Evolutionary conservation across 2,888 invertebrate species (phyloP).

Genomic region (Spodoptera picta): DNA sequence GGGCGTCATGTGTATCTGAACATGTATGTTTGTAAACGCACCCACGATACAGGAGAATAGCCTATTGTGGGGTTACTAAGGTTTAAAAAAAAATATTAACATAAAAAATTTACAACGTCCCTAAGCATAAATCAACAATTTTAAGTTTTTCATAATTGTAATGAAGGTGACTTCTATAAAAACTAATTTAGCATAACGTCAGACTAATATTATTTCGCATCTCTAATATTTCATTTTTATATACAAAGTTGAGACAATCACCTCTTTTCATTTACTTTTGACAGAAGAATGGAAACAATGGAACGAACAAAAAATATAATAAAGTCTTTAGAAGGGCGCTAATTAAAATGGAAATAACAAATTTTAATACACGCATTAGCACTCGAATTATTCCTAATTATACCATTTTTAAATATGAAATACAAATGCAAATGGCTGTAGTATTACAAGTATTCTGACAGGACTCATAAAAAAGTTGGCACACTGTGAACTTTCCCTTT

Average conservation of each 20-base stretch:
- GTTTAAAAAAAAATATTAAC: no score
- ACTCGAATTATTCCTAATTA: constrained; percentile 50
- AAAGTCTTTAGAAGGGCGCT: constrained; percentile 29
- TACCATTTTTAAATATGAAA: constrained; percentile 55
- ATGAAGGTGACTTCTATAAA: background rate
- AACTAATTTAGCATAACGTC: background rate
- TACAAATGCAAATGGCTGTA: constrained; percentile 80
- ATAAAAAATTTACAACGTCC: no score
- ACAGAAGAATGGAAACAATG: constrained; percentile 38
- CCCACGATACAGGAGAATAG: no score
- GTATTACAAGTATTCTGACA: constrained; percentile 79
- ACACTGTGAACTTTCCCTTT: constrained; percentile 81
- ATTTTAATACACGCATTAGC: constrained; percentile 51
- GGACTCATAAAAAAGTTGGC: constrained; percentile 82
- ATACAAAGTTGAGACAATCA: constrained; percentile 41
- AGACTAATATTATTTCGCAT: constrained; percentile 10
- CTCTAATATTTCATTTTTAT: constrained; percentile 16
- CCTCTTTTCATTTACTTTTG: constrained; percentile 35
- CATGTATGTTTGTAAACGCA: no score
- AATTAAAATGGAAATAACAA: constrained; percentile 52
- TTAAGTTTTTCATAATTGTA: no score
- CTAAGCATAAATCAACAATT: no score
- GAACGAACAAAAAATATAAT: constrained; percentile 37
- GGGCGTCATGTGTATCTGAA: no score
- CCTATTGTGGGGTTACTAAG: no score